Evolutionary conservation across 2,113 vertebrate species (phyloP).

Genomic region (Tor tambroides): DNA sequence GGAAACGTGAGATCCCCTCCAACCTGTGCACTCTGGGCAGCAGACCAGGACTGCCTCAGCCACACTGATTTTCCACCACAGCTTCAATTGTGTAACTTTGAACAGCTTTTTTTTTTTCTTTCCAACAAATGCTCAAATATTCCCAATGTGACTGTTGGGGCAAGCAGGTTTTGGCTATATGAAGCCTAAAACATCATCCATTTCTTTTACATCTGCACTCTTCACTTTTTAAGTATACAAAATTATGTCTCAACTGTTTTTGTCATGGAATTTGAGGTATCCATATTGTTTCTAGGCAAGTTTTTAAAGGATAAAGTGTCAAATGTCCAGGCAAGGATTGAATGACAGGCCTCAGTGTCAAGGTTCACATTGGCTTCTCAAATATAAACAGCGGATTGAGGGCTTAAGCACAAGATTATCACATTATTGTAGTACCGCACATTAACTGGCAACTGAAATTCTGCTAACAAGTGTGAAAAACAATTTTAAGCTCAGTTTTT

Average conservation of each 20-base stretch:
- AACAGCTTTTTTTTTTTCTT: slow-evolving; percentile 33
- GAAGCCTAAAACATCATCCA: neutral
- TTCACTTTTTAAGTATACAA: neutral
- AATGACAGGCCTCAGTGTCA: slow-evolving; percentile 61
- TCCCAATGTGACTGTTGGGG: neutral
- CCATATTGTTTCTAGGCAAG: slow-evolving; percentile 47
- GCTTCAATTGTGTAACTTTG: slow-evolving; percentile 40
- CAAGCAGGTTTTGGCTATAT: neutral
- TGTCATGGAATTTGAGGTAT: slow-evolving; percentile 53
- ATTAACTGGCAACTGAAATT: neutral
- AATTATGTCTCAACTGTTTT: neutral
- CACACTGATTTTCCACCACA: slow-evolving; percentile 60
- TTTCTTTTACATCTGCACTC: neutral
- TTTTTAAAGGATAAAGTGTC: slow-evolving; percentile 64
- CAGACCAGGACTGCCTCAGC: slow-evolving; percentile 59
- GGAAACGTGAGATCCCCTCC: slow-evolving; percentile 69
- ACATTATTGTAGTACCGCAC: neutral
- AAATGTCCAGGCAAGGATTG: slow-evolving; percentile 58
- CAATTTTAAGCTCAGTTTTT: neutral
- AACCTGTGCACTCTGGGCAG: slow-evolving; percentile 69
- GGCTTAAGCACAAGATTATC: slow-evolving; percentile 37
- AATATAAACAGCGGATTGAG: slow-evolving; percentile 27
- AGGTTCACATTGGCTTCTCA: slow-evolving; percentile 44
- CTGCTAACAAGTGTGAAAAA: neutral
- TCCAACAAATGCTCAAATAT: slow-evolving; percentile 9